A percentile compares a stretch with the other conserved stretches of the same genome.
Conservation (phyloP, 2,888 invertebrate genomes). For the Drosophila anceps region DNA sequence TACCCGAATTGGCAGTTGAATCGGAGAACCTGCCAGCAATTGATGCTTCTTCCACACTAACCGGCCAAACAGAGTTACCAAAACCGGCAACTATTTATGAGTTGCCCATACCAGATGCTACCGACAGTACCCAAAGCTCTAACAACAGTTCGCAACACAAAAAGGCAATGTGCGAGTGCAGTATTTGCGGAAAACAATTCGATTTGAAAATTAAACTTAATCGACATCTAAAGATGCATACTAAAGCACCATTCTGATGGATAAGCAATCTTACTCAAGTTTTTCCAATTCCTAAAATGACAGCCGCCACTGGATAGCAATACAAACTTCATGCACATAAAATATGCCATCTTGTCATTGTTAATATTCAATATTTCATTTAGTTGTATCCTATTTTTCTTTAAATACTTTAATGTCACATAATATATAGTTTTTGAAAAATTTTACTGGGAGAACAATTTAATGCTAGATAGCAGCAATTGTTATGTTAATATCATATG, state of each 20-base stretch:
- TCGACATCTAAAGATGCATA: slow-evolving; percentile 73
- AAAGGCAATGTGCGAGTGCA: slow-evolving; percentile 48
- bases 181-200: slow-evolving; percentile 71
- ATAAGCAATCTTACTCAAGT: background rate
- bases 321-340: background rate
- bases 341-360: background rate
- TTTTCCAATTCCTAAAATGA: background rate
- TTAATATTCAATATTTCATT: slow-evolving; percentile 4
- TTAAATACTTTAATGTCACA: background rate
- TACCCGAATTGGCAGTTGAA: background rate
- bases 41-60: background rate
- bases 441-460: background rate
- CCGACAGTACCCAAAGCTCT: slow-evolving; percentile 15
- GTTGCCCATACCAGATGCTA: background rate
- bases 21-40: background rate
- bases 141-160: background rate
- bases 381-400: background rate
- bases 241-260: slow-evolving; percentile 31
- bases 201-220: slow-evolving; percentile 79
- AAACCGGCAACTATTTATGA: background rate
- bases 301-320: slow-evolving; percentile 1
- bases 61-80: background rate
- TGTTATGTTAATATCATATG: background rate
- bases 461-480: slow-evolving; percentile 5
- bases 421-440: background rate